A percentile compares a stretch with the other conserved stretches of the same genome.
Conservation (phyloP, 2,797 vertebrate species). For the Apodemus agrarius region DNA sequence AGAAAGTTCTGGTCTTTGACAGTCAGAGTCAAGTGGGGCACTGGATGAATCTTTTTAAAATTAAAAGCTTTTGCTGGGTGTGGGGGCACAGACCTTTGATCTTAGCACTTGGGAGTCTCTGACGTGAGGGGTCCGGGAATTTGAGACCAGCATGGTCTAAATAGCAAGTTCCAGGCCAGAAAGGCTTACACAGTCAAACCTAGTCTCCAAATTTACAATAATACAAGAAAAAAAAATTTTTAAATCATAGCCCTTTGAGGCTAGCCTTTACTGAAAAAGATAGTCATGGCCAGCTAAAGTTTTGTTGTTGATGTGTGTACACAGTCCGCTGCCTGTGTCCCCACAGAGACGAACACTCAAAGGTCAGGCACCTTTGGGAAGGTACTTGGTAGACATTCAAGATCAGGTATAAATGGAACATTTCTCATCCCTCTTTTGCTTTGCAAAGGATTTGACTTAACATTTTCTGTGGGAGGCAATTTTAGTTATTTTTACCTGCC, state of each 20-base stretch:
- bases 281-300: not conserved
- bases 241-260: not conserved
- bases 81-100: not conserved
- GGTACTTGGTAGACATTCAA: conserved; percentile 32
- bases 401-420: conserved; percentile 67
- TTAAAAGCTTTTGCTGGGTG: not conserved
- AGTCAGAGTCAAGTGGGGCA: not conserved
- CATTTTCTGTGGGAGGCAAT: conserved; percentile 78
- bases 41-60: not conserved
- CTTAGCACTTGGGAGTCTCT: not conserved
- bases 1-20: not conserved
- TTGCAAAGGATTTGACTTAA: conserved; percentile 72
- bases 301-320: not conserved
- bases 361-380: not conserved
- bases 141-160: not conserved
- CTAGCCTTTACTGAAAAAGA: not conserved
- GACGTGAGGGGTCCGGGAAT: not conserved
- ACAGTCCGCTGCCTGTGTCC: not conserved
- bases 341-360: not conserved
- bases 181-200: not conserved
- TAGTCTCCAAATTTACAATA: not conserved
- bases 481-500: conserved; percentile 79
- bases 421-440: conserved; percentile 58
- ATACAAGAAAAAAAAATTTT: not conserved
- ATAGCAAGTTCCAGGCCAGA: not conserved